Percentiles rank a stretch among this genome's conserved stretches.
Evolutionary conservation across 2,797 vertebrate species (phyloP).

Genomic region (Sebastes cheni): DNA sequence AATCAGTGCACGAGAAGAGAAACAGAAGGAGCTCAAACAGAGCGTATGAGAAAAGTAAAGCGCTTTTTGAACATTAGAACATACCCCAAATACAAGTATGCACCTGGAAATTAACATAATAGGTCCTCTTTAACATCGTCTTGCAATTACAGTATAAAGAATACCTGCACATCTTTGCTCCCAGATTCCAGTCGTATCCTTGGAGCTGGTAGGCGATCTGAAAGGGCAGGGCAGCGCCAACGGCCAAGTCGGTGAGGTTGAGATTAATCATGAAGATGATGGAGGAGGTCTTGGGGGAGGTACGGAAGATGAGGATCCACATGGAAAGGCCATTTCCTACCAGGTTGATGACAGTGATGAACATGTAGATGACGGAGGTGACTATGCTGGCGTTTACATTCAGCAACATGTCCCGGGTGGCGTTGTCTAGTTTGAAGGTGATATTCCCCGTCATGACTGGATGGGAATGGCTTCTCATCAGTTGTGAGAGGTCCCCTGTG

Average conservation of each 20-base stretch:
- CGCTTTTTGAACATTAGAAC: no score
- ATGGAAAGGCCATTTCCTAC: conserved; percentile 89
- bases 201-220: conserved; percentile 89
- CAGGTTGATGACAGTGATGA: conserved; percentile 85
- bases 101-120: no score
- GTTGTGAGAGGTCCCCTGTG: conserved; percentile 19
- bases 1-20: no score
- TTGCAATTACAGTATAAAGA: not conserved
- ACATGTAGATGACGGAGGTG: conserved; percentile 84
- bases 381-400: conserved; percentile 59
- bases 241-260: conserved; percentile 88
- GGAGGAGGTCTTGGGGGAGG: conserved; percentile 87
- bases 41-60: no score
- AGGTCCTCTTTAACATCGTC: no score
- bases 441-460: conserved; percentile 75
- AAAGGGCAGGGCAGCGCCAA: conserved; percentile 89
- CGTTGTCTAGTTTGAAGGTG: conserved; percentile 75
- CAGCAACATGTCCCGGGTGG: conserved; percentile 84
- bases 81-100: no score
- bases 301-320: conserved; percentile 88
- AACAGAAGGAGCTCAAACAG: no score
- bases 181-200: conserved; percentile 86
- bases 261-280: conserved; percentile 97
- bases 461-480: conserved; percentile 7
- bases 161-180: conserved; percentile 84